phyloP scores from a whole-genome alignment of 2,113 vertebrate genomes.

The Abramis brama region DNA sequence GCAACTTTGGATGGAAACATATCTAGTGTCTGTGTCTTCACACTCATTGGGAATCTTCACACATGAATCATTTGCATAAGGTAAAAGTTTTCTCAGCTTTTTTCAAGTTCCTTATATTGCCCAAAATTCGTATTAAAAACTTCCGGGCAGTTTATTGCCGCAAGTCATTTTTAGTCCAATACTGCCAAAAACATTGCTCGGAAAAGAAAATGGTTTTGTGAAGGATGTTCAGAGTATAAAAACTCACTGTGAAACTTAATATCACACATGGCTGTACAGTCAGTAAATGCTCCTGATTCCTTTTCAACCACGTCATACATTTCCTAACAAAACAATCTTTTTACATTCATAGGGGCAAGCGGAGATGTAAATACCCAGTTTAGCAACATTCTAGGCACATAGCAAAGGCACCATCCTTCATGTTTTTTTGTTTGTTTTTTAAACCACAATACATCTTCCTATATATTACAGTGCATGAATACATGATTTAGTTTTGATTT shows the following conservation, averaged over 20 bases:
- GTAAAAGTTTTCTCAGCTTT: not conserved
- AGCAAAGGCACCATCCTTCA: not conserved
- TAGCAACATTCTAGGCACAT: not conserved
- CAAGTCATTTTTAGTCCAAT: not conserved
- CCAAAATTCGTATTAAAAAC: not conserved
- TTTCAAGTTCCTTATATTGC: too few species aligned
- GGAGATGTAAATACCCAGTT: not conserved
- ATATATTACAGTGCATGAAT: not conserved
- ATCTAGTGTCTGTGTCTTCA: not conserved
- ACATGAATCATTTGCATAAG: not conserved
- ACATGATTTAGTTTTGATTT: not conserved
- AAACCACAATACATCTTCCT: slow-evolving; percentile 23
- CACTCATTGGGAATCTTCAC: not conserved
- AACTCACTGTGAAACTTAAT: not conserved
- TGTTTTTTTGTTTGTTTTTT: not conserved
- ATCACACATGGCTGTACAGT: not conserved
- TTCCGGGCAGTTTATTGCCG: not conserved
- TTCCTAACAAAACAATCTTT: slow-evolving; percentile 1
- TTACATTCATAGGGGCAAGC: not conserved
- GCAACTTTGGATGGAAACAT: too few species aligned
- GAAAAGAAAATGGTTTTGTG: not conserved
- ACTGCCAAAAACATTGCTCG: not conserved
- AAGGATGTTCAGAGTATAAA: not conserved
- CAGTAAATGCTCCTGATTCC: not conserved
- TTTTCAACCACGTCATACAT: slow-evolving; percentile 10